Evolutionary conservation across 2,888 invertebrate species (phyloP).

Genomic region (Dorcus hopei): DNA sequence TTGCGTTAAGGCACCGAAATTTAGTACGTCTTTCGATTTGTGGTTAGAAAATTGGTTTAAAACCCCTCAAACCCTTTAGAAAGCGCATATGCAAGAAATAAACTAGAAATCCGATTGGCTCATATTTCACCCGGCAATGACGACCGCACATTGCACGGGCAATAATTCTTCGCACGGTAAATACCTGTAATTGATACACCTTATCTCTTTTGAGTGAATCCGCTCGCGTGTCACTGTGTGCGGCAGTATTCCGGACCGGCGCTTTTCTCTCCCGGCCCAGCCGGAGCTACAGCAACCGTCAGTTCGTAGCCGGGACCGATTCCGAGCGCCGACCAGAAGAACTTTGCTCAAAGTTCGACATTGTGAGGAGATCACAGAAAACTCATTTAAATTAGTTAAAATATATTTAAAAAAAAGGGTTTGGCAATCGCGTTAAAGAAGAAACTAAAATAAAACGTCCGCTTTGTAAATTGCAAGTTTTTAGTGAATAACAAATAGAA

Average conservation of each 20-base stretch:
- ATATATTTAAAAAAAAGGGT: background rate
- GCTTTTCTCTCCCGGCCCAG: slow-evolving; percentile 43
- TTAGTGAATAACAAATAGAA: no score
- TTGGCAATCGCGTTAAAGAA: background rate
- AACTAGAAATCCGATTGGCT: no score
- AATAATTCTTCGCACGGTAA: slow-evolving; percentile 3
- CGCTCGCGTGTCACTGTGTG: slow-evolving; percentile 3
- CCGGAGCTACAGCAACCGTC: slow-evolving; percentile 25
- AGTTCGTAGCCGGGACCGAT: slow-evolving; percentile 44
- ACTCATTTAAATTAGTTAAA: slow-evolving; percentile 1
- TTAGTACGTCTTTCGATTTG: no score
- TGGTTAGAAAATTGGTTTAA: no score
- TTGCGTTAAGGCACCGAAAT: no score
- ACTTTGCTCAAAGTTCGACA: slow-evolving; percentile 12
- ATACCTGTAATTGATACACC: slow-evolving; percentile 14
- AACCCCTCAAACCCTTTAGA: no score
- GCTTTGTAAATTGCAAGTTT: background rate
- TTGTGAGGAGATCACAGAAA: background rate
- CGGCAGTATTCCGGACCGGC: slow-evolving; percentile 51
- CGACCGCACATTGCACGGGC: no score
- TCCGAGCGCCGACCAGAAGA: slow-evolving; percentile 32
- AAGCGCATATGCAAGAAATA: no score
- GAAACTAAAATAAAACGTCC: background rate
- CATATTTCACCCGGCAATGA: no score
- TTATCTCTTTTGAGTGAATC: slow-evolving; percentile 6